Evolutionary conservation across 2,888 invertebrate genomes (phyloP).

Genomic region (Cryptosula pallasiana): DNA sequence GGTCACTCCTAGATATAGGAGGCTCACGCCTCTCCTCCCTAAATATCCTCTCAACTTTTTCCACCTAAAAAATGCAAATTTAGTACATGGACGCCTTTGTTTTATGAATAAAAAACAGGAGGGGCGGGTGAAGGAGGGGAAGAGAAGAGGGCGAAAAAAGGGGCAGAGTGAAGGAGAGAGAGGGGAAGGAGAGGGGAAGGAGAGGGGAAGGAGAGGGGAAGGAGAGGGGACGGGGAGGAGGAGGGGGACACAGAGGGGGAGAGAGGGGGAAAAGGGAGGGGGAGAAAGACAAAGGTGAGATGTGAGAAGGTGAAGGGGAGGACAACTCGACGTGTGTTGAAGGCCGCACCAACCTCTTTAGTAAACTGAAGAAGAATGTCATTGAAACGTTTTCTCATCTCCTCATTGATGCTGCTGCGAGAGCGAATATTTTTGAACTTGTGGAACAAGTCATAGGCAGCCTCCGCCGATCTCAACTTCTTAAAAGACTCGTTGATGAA

Average conservation of each 20-base stretch:
- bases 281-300: too few relatives aligned
- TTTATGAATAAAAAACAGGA: too few relatives aligned
- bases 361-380: slow-evolving; percentile 25
- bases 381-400: slow-evolving; percentile 23
- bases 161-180: too few relatives aligned
- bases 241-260: too few relatives aligned
- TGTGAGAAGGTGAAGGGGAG: too few relatives aligned
- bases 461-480: slow-evolving; percentile 25
- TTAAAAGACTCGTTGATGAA: slow-evolving; percentile 25
- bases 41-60: slow-evolving; percentile 22
- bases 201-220: too few relatives aligned
- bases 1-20: slow-evolving; percentile 19
- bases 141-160: background rate
- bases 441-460: slow-evolving; percentile 25
- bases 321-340: too few relatives aligned
- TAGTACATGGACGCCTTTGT: too few relatives aligned
- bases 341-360: slow-evolving; percentile 19
- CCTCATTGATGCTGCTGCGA: slow-evolving; percentile 24
- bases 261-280: too few relatives aligned
- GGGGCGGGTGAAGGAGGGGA: background rate
- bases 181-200: too few relatives aligned
- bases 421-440: slow-evolving; percentile 23
- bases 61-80: slow-evolving; percentile 10
- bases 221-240: too few relatives aligned
- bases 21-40: slow-evolving; percentile 11